Base-by-base conservation (phyloP, 2,888 invertebrate genomes). In the Meteorus colon region DNA sequence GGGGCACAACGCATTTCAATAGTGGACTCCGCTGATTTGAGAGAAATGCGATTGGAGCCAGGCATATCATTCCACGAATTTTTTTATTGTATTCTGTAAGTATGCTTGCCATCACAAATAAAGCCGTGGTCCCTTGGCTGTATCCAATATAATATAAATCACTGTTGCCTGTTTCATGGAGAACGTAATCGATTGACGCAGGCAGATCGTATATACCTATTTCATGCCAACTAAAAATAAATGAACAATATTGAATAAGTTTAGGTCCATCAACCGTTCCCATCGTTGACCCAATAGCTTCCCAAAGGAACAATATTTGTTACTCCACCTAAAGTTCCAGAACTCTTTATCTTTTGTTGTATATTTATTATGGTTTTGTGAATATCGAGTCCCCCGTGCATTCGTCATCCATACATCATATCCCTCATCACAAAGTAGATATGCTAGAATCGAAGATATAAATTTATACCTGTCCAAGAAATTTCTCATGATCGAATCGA, bases 201-300 rank as follows among this genome's bases (percentile, higher is more conserved):
- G 93, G 93, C 59, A 93, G 80, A 84, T 94, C 94, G 81, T 91
- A 91, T 68, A 88, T 81, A 0, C 92, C 93, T 90, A 93, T 92
- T 81, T 94, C 92, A 83, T 93, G 92, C 90, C 91, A 93, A 77
- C 92, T 92, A 83, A 82, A 85, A 55, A 4, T 16, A 74, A 74
- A 74, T n/a, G 10, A 60, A 60, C 34, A 60, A 51, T 14, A 37
- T 45, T 73, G n/a, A 16, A n/a, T 48, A 41, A 55, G 74, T 27
- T 60, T 51, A 69, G 65, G 73, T 78, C 16, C 41, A 78, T 24
- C 59, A 70, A 55, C 72, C 59, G 16, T 62, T 65, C 41, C 34
- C 34, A 5, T 4, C 34, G 34, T 34, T 34, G 1, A 6, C 5
- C 5, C 34, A 34, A 34, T 8, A 34, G 8, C 8, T 34, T 34